phyloP scores from a whole-genome alignment of 2,113 vertebrate species.

The Callionymus lyra region DNA sequence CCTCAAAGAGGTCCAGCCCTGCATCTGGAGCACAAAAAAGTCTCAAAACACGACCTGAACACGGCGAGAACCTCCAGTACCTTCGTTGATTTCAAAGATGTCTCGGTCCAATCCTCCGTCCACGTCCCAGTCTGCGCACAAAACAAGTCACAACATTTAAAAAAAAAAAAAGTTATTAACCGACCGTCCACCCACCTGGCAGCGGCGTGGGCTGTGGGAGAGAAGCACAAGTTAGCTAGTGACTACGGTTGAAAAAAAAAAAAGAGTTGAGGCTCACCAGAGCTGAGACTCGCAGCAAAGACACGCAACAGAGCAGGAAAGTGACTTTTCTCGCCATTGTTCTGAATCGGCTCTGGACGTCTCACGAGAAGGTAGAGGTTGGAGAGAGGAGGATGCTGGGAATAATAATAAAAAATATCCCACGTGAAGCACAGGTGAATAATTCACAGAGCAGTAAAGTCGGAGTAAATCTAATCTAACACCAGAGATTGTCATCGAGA shows the following conservation, averaged over 20 bases:
- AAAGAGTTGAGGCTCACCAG: constrained; percentile 41
- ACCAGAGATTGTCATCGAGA: too few relatives aligned
- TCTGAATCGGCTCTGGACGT: neutral
- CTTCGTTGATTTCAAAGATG: constrained; percentile 90
- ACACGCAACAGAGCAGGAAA: constrained; percentile 17
- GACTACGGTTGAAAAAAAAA: too few relatives aligned
- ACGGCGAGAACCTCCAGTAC: constrained; percentile 58
- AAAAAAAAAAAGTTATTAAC: too few relatives aligned
- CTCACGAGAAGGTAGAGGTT: too few relatives aligned
- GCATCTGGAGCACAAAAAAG: constrained; percentile 59
- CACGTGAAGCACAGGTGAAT: constrained; percentile 24
- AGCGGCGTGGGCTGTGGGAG: too few relatives aligned
- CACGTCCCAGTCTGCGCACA: constrained; percentile 68
- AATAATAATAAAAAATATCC: constrained; percentile 8
- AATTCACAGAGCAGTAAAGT: constrained; percentile 33
- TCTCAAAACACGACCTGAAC: too few relatives aligned
- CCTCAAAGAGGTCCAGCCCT: constrained; percentile 79
- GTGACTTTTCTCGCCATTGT: constrained; percentile 20
- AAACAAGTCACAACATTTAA: neutral
- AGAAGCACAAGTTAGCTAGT: too few relatives aligned
- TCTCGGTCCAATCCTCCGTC: constrained; percentile 76
- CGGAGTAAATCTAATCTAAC: neutral
- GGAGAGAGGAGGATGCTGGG: neutral
- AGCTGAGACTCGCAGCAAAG: constrained; percentile 21
- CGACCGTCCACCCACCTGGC: too few relatives aligned